phyloP scores from a whole-genome alignment of 2,113 vertebrate genomes.

The Pelusios castaneus region DNA sequence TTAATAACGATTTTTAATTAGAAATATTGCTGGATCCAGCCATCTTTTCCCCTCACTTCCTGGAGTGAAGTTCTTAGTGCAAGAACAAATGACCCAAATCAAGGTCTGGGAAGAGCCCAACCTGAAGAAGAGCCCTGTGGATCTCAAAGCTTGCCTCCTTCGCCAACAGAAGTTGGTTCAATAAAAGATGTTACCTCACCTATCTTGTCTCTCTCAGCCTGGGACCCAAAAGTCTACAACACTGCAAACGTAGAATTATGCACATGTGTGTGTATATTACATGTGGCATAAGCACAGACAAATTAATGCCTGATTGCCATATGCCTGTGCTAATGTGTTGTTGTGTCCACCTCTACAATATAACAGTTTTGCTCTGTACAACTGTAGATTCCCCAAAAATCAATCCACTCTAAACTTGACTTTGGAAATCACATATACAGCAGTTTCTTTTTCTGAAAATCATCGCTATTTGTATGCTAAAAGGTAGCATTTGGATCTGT shows the following conservation, averaged over 20 bases:
- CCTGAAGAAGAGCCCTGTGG: background rate
- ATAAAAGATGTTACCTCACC: background rate
- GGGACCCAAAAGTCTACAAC: background rate
- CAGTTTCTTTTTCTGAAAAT: background rate
- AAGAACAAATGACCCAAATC: background rate
- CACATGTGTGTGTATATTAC: background rate
- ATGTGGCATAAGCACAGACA: background rate
- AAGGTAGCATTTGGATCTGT: background rate
- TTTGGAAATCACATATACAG: background rate
- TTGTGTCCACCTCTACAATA: background rate
- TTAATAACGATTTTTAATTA: background rate
- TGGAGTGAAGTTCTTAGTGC: background rate
- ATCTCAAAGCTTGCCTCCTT: background rate
- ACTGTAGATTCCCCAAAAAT: background rate
- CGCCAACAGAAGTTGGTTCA: background rate
- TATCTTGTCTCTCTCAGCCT: background rate
- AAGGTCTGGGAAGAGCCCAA: background rate
- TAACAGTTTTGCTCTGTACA: background rate
- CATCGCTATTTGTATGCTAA: background rate
- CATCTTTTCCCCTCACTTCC: background rate
- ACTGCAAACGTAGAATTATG: background rate
- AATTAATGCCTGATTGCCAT: background rate
- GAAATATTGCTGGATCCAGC: background rate
- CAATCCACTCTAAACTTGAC: background rate
- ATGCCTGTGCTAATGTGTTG: background rate